Evolutionary conservation across 35 echinoderm and acorn worm species (phyloP), one percentile per base, ranked within the genome.

Genomic region (Nesometra sesokonis): DNA sequence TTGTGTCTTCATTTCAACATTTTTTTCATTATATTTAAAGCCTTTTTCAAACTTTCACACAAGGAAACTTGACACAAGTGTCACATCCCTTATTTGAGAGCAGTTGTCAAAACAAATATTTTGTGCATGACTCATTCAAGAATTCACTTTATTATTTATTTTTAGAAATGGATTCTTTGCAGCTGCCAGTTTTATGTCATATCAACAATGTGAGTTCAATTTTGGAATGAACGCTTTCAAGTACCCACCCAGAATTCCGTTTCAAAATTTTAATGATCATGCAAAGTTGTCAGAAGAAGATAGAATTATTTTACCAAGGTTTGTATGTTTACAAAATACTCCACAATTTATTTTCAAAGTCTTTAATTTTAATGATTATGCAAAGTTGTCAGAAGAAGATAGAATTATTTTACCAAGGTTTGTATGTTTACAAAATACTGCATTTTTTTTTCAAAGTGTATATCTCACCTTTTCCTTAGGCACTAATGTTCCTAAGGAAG

Each of bases 161-260:
- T 77, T 33, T 40, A 97, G 94, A 34, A 85, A 86, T 77, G 94
- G 94, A 13, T 97, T 97, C 80, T 97, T 97, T 86, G 94, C 94
- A 79, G 94, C 94, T 52, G 94, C 91, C 19, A 97, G 94, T 77
- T 97, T 97, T 83, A 93, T 93, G 91, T 97, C 91, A 36, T 93
- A 93, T 87, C 91, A 93, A 47, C 91, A 93, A 85, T 93, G 94
- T 85, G 88, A 90, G 82, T 97, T 97, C 80, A 97, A 97, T 47
- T 97, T 97, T 91, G 94, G 94, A 13, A 93, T 97, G 94, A 93
- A 86, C 17, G 82, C 91, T 30, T 97, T 97, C 39, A 85, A 87
- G 78, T 93, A 91, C 78, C 94, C 91, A 27, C 94, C 91, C 5
- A 31, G 76, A 82, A 83, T 90, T 82, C 91, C 88, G 29, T 97